phyloP scores from a whole-genome alignment of 2,797 vertebrate genomes.

The Cossypha niveicapilla region DNA sequence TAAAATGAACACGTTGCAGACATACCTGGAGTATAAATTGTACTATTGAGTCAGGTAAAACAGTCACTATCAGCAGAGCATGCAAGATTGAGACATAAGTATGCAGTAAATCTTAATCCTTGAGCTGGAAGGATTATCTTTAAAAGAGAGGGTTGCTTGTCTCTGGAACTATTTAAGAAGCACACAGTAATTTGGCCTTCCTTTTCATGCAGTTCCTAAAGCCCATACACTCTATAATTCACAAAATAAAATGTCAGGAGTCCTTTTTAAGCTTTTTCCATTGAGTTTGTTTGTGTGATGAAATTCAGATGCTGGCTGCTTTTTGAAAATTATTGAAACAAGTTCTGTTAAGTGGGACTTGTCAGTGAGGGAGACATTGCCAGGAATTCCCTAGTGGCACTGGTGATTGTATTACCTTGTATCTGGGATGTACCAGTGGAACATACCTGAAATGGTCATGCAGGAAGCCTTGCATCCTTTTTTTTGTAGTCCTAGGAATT shows the following conservation, averaged over 20 bases:
- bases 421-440: neutral
- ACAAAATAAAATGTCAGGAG: neutral
- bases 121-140: neutral
- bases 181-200: neutral
- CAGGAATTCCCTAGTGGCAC: neutral
- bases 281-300: neutral
- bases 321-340: slow-evolving; percentile 1
- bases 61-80: neutral
- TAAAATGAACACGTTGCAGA: neutral
- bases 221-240: neutral
- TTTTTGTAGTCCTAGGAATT: neutral
- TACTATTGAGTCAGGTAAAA: neutral
- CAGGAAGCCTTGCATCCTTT: neutral
- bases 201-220: neutral
- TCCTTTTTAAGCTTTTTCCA: neutral
- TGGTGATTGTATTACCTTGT: neutral
- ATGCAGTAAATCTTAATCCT: neutral
- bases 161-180: neutral
- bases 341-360: neutral
- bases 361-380: neutral
- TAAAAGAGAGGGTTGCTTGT: neutral
- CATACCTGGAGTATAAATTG: neutral
- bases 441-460: neutral
- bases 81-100: neutral
- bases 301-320: neutral